Evolutionary conservation across 2,797 vertebrate genomes (phyloP), one percentile per base, ranked within the genome.

Genomic region (Sandelia bainsii): DNA sequence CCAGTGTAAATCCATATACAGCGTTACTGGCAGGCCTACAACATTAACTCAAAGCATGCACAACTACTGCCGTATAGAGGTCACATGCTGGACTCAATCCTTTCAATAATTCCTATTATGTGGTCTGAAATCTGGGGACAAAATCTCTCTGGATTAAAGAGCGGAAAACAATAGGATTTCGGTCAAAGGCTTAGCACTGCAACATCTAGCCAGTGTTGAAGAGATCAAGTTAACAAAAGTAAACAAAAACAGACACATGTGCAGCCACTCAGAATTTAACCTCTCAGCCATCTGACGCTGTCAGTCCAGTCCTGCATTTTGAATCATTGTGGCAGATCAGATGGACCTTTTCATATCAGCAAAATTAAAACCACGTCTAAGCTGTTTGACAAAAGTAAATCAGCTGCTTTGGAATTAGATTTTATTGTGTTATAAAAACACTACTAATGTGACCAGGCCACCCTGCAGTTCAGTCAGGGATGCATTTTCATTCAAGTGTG

Each of bases 41-140:
- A 37, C 6, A 0, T 56, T 40, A 40, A 69, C 62, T 67, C 23
- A 2, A 49, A 62, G 69, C 59, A 40, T 32, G 64, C 42, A 61
- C 20, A 61, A 34, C 67, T 22, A 19, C 68, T 48, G 72, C 77
- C 71, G 80, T 75, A 87, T 86, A 68, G 79, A 80, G 89, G 89
- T 93, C 90, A 92, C 90, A 90, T 88, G 90, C 73, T 88, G 88
- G 13, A 66, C 90, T 91, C 90, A 92, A 91, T 91, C 90, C 90
- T 75, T 81, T 82, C 81, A 89, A 65, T 92, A 92, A 90, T 87
- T 89, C 86, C 85, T 72, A 76, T 85, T 87, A 82, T 83, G 77
- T 42, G 14, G 69, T 81, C 69, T 87, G 52, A 83, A 74, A 90
- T 89, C 77, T 71, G 75, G 73, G 87, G 85, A 84, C 88, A 88